These are phyloP conservation scores for Agriotes lineatus DNA, from an alignment of 2,888 invertebrate genomes.

Conservation along the genomic window DNA sequence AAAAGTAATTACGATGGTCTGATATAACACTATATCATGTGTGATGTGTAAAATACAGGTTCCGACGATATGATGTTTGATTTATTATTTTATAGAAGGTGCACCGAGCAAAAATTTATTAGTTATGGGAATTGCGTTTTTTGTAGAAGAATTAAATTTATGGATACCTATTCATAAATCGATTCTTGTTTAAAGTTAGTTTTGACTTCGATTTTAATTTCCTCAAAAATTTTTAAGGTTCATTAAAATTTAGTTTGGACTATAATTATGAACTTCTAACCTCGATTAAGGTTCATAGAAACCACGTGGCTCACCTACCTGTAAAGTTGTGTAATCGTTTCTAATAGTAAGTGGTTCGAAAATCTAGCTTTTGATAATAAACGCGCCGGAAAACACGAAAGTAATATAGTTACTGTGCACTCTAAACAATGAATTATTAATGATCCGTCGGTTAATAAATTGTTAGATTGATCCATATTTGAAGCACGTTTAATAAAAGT, in stretches of 20 bases:
- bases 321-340: no score
- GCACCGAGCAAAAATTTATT: conserved; percentile 48
- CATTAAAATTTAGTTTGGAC: conserved; percentile 9
- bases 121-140: conserved; percentile 36
- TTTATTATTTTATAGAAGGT: conserved; percentile 57
- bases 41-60: conserved; percentile 63
- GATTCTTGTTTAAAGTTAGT: conserved; percentile 25
- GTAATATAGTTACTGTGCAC: no score
- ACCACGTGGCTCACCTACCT: no score
- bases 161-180: conserved; percentile 22
- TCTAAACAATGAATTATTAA: neutral
- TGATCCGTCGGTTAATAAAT: neutral
- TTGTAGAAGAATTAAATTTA: conserved; percentile 28
- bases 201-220: conserved; percentile 24
- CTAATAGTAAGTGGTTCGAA: no score
- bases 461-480: neutral
- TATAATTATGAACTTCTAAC: conserved; percentile 8
- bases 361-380: no score
- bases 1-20: conserved; percentile 57
- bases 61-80: conserved; percentile 55
- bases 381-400: no score
- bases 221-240: neutral
- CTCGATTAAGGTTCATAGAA: no score
- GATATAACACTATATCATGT: conserved; percentile 63
- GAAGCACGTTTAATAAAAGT: neutral